Percentiles rank a stretch among this genome's conserved stretches.
Conservation (phyloP, 1,140 invertebrate genomes). For the Trichomalopsis sarcophagae region DNA sequence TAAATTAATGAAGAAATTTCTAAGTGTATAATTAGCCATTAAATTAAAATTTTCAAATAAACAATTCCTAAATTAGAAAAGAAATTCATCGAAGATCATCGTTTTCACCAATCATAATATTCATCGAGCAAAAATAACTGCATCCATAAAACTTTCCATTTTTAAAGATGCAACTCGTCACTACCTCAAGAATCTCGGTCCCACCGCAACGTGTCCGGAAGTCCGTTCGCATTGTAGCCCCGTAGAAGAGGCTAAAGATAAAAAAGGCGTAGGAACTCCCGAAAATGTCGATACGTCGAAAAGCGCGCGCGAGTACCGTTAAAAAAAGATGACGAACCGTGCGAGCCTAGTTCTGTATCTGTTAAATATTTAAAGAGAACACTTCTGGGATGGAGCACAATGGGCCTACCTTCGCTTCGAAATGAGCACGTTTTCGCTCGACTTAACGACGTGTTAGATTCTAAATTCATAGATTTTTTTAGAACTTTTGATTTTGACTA, state of each 20-base stretch:
- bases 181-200: neutral
- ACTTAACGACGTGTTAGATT: too few species aligned
- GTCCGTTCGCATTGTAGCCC: neutral
- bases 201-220: neutral
- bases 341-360: conserved; percentile 62
- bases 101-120: neutral
- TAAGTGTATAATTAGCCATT: neutral
- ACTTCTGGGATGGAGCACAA: conserved; percentile 42
- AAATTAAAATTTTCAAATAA: neutral
- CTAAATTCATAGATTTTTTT: too few species aligned
- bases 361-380: conserved; percentile 74
- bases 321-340: conserved; percentile 61
- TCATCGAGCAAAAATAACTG: conserved; percentile 3
- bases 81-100: neutral
- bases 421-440: neutral
- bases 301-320: conserved; percentile 62
- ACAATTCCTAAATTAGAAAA: neutral
- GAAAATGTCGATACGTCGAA: conserved; percentile 59
- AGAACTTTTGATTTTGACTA: neutral
- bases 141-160: conserved; percentile 32
- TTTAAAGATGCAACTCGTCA: conserved; percentile 20
- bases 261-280: conserved; percentile 53
- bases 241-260: neutral
- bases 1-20: neutral
- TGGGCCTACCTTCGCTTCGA: neutral